Conservation (phyloP, 2,113 vertebrate genomes). For the Triplophysa tibetana region DNA sequence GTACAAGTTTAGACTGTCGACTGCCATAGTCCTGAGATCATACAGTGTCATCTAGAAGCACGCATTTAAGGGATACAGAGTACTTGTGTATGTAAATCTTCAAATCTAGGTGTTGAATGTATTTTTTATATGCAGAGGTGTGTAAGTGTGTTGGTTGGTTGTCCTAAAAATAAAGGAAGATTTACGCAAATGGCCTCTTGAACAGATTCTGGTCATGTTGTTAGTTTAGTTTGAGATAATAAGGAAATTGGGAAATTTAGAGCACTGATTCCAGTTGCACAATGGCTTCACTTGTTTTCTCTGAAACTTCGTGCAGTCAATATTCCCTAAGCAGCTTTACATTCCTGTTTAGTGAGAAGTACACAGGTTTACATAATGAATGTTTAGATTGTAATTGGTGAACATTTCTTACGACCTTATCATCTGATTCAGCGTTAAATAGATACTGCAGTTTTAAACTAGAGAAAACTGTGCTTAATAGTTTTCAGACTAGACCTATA, state of each 20-base stretch:
- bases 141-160: conserved; percentile 1
- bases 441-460: neutral
- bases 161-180: neutral
- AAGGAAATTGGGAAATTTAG: conserved; percentile 10
- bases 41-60: conserved; percentile 64
- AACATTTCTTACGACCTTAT: too few relatives aligned
- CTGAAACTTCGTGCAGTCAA: neutral
- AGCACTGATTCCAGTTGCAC: neutral
- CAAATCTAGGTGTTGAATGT: neutral
- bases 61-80: neutral
- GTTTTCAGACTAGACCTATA: neutral
- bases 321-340: neutral
- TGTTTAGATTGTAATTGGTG: neutral
- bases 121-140: neutral
- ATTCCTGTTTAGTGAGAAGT: neutral
- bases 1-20: conserved; percentile 67
- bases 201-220: neutral
- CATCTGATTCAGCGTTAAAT: neutral
- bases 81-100: neutral
- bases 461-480: neutral
- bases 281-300: conserved; percentile 12
- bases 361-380: neutral
- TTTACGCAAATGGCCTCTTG: neutral
- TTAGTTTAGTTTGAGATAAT: neutral
- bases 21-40: conserved; percentile 78